These are phyloP conservation scores for Andrena cerasifolii DNA, from an alignment of 1,140 invertebrate species.

Conservation along the genomic window DNA sequence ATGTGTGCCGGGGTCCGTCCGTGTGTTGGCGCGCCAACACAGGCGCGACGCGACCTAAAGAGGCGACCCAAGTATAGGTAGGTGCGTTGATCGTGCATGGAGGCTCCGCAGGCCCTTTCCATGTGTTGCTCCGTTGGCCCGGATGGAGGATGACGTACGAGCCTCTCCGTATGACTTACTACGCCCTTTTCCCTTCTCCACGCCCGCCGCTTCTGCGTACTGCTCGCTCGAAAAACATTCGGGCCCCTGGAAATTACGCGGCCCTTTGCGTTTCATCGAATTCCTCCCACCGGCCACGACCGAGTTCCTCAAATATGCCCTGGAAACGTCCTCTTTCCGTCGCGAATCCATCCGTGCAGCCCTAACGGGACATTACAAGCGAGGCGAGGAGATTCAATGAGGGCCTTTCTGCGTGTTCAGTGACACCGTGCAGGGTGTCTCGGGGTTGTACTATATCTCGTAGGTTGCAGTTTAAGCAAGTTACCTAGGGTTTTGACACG, in stretches of 20 bases:
- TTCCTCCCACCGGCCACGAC: not conserved
- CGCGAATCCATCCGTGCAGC: too few relatives aligned
- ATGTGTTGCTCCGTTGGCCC: constrained; percentile 78
- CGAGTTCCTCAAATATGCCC: not conserved
- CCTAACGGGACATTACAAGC: too few relatives aligned
- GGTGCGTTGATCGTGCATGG: constrained; percentile 71
- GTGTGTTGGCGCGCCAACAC: constrained; percentile 56
- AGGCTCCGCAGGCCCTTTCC: constrained; percentile 63
- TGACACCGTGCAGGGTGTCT: too few relatives aligned
- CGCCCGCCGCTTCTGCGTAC: constrained; percentile 74
- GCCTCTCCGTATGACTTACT: constrained; percentile 80
- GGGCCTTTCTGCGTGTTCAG: too few relatives aligned
- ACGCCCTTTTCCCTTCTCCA: constrained; percentile 81
- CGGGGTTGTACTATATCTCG: not conserved
- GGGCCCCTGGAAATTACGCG: constrained; percentile 50
- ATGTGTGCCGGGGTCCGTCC: constrained; percentile 8
- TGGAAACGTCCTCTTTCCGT: too few relatives aligned
- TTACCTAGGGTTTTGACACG: not conserved
- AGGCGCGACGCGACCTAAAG: constrained; percentile 70
- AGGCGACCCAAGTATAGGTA: constrained; percentile 76
- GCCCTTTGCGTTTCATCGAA: constrained; percentile 12
- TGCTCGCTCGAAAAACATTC: constrained; percentile 80
- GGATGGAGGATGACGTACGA: constrained; percentile 80
- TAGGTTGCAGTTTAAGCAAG: not conserved
- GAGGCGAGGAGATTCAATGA: too few relatives aligned